Conservation (phyloP, 2,113 vertebrate species). For the Ceyx cyanopectus region DNA sequence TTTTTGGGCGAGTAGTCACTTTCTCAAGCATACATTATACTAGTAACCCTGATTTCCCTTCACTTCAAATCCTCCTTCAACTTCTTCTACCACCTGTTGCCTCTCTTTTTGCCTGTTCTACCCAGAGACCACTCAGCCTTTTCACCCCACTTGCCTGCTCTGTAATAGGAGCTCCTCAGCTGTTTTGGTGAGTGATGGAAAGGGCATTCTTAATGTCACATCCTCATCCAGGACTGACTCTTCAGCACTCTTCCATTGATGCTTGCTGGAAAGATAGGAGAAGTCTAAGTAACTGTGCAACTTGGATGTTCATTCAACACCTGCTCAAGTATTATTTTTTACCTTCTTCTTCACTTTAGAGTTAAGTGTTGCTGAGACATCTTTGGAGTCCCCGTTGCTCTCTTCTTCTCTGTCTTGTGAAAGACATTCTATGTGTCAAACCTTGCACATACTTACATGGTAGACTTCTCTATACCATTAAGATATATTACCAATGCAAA, state of each 20-base stretch:
- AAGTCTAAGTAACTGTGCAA: neutral
- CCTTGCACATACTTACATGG: fast-evolving
- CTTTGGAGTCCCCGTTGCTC: neutral
- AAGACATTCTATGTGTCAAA: neutral
- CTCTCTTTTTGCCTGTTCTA: neutral
- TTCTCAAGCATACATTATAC: neutral
- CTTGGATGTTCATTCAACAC: neutral
- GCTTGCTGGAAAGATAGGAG: neutral
- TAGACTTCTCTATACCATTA: neutral
- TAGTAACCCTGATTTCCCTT: neutral
- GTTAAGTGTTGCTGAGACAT: neutral
- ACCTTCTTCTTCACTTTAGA: neutral
- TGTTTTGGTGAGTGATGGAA: conserved; percentile 30
- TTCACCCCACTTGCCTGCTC: conserved; percentile 8
- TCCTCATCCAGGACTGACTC: neutral
- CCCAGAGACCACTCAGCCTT: neutral
- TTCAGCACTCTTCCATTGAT: neutral
- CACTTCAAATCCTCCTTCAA: neutral
- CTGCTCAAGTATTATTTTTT: neutral
- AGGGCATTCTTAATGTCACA: neutral
- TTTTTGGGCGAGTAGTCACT: neutral
- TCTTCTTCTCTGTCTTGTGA: neutral
- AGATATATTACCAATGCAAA: neutral
- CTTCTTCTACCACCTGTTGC: neutral
- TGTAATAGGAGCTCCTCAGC: conserved; percentile 47